Conservation (phyloP, 37 sponge, comb jelly and placozoan species). For the Chondrilla cf. caribensis region DNA sequence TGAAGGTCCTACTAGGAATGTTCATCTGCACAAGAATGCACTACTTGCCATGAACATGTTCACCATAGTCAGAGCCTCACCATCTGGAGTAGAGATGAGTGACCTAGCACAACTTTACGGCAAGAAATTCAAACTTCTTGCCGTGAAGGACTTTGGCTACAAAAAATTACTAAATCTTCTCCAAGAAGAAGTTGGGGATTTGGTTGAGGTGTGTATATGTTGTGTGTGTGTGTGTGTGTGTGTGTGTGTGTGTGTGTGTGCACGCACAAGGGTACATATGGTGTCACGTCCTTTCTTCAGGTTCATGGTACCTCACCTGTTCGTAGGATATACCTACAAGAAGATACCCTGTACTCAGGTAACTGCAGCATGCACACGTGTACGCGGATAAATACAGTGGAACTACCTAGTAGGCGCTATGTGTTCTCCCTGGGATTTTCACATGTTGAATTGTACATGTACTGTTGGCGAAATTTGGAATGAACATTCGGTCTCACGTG, state of each 20-base stretch:
- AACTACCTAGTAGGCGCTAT: too few relatives aligned
- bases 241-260: neutral
- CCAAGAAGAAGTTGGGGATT: constrained; percentile 53
- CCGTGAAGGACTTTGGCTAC: constrained; percentile 38
- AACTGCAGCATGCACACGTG: neutral
- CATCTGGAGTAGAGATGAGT: constrained; percentile 47
- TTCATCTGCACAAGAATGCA: constrained; percentile 25
- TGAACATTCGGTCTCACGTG: too few relatives aligned
- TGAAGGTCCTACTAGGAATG: constrained; percentile 29
- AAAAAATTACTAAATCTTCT: constrained; percentile 40
- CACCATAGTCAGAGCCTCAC: constrained; percentile 35
- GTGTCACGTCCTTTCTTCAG: neutral
- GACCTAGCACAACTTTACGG: constrained; percentile 46
- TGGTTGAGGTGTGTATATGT: constrained; percentile 32
- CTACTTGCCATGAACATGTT: constrained; percentile 48
- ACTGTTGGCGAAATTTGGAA: too few relatives aligned
- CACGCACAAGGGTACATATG: neutral
- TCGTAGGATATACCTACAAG: neutral
- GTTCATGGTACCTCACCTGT: neutral
- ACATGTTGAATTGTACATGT: too few relatives aligned
- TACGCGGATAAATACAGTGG: too few relatives aligned
- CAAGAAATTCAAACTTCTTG: constrained; percentile 31
- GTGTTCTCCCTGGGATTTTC: too few relatives aligned
- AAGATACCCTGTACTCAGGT: neutral
- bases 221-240: neutral